phyloP scores from a whole-genome alignment of 1,140 invertebrate species.

The Megathymus violae region DNA sequence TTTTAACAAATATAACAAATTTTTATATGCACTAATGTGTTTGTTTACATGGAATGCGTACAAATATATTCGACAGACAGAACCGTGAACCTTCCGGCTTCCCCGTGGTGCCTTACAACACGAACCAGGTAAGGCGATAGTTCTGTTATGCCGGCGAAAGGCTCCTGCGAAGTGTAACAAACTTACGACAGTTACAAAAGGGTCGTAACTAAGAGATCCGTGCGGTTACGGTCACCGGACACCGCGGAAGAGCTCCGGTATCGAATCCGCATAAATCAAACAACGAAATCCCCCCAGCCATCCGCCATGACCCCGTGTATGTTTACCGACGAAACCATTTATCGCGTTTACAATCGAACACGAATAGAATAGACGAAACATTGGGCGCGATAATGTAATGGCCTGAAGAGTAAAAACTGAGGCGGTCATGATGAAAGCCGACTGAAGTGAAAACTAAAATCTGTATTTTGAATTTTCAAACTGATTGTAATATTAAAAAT shows the following conservation, averaged over 20 bases:
- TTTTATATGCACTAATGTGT: too few relatives aligned
- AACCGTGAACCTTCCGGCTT: slow-evolving; percentile 14
- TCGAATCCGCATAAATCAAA: slow-evolving; percentile 70
- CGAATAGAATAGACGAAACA: slow-evolving; percentile 19
- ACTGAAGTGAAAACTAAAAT: too few relatives aligned
- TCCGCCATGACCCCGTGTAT: slow-evolving; percentile 59
- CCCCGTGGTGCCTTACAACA: slow-evolving; percentile 11
- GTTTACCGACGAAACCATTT: slow-evolving; percentile 58
- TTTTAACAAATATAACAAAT: too few relatives aligned
- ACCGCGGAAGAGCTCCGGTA: slow-evolving; percentile 72
- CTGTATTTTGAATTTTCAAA: too few relatives aligned
- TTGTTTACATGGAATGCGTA: too few relatives aligned
- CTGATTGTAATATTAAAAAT: too few relatives aligned
- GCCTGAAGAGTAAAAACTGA: slow-evolving; percentile 3
- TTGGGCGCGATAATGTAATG: slow-evolving; percentile 22
- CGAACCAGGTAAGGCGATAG: slow-evolving; percentile 26
- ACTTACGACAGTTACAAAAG: slow-evolving; percentile 57
- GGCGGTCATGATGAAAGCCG: slow-evolving; percentile 45
- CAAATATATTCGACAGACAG: slow-evolving; percentile 3
- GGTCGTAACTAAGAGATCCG: slow-evolving; percentile 53
- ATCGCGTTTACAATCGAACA: slow-evolving; percentile 45
- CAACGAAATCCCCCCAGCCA: slow-evolving; percentile 58
- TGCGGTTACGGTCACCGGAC: slow-evolving; percentile 68
- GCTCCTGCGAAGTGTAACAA: slow-evolving; percentile 48
- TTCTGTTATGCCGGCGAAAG: slow-evolving; percentile 4